Evolutionary conservation across 2,113 vertebrate species (phyloP), one percentile per base, ranked within the genome.

Genomic region (Paralichthys olivaceus): DNA sequence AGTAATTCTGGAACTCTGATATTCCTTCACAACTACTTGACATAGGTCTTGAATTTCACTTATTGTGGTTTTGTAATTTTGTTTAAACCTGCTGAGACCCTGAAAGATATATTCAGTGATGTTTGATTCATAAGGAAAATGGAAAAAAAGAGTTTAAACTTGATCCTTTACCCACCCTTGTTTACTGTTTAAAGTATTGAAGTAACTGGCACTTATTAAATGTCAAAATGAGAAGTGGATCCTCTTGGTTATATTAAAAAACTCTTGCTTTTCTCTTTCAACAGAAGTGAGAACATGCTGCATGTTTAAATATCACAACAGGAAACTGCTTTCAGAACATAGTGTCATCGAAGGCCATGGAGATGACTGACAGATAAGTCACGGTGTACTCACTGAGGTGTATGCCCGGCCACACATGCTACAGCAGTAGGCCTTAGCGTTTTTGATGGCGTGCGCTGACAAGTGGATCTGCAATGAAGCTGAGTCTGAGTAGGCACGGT

Each of bases 381-480:
- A 4, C 17, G 1, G 7, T 62, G 58, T 79, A 95, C 97, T 97
- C 87, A 99, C 98, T 88, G 98, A 99, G 93, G 98, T 99, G 92
- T 99, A 99, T 40, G 98, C 97, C 13, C 98, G 94, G 85, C 98
- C 98, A 0, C 98, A 99, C 97, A 99, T 99, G 94, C 97, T 99
- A 94, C 98, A 99, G 94, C 97, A 98, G 81, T 99, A 99, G 75
- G 98, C 97, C 93, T 99, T 99, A 84, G 97, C 97, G 15, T 99
- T 98, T 88, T 99, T 99, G 94, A 99, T 96, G 85, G 97, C 97
- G 0, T 99, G 98, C 0, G 97, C 97, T 0, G 98, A 99, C 87
- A 99, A 95, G 93, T 99, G 98, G 93, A 99, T 99, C 95, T 99
- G 98, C 90, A 99, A 94, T 26, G 98, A 99, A 51, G 97, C 96